Evolutionary conservation across 2,113 vertebrate genomes (phyloP).

Genomic region (Engystomops pustulosus): DNA sequence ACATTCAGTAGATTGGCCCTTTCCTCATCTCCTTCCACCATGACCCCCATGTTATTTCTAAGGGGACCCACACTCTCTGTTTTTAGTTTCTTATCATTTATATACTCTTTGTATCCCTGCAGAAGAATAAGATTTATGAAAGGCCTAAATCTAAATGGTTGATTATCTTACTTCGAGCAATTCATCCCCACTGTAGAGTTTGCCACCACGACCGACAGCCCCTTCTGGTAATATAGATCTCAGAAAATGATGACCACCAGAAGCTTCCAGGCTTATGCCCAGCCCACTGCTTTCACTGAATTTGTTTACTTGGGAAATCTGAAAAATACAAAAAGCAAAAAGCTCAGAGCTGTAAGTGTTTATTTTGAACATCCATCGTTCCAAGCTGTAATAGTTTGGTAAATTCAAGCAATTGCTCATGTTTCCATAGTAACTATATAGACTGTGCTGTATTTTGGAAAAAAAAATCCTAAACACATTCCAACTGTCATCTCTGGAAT

Average conservation of each 20-base stretch:
- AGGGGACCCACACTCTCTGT: too few relatives aligned
- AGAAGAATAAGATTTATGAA: neutral
- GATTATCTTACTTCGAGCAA: slow-evolving; percentile 85
- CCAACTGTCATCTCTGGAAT: slow-evolving; percentile 34
- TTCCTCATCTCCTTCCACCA: too few relatives aligned
- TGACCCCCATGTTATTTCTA: too few relatives aligned
- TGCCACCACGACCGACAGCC: slow-evolving; percentile 89
- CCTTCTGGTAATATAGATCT: slow-evolving; percentile 93
- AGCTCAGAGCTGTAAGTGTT: neutral
- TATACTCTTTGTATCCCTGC: too few relatives aligned
- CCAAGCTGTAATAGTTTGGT: neutral
- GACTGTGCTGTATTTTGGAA: neutral
- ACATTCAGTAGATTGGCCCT: too few relatives aligned
- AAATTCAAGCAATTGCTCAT: neutral
- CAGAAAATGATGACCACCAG: slow-evolving; percentile 90
- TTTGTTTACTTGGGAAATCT: slow-evolving; percentile 93
- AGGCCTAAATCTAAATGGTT: slow-evolving; percentile 6
- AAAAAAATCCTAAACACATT: neutral
- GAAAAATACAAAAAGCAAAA: slow-evolving; percentile 22
- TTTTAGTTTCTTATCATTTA: too few relatives aligned
- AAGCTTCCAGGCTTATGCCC: slow-evolving; percentile 93
- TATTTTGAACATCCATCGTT: neutral
- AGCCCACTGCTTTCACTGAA: slow-evolving; percentile 91
- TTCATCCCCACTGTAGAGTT: slow-evolving; percentile 92
- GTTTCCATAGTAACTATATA: slow-evolving; percentile 38